Conservation (phyloP, 2,888 invertebrate species). For the Emmelina monodactyla region DNA sequence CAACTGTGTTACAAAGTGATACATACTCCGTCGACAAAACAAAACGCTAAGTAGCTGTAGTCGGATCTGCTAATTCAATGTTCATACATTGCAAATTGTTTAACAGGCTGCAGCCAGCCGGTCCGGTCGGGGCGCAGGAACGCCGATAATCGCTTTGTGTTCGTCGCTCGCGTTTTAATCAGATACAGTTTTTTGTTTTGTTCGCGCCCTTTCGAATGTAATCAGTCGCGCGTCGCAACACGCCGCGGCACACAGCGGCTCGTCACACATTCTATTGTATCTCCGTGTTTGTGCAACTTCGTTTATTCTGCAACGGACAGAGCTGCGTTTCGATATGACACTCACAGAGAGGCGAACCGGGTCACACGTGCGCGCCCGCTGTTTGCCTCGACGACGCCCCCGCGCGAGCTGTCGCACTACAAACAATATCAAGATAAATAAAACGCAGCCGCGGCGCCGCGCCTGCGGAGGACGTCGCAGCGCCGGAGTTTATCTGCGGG, state of each 20-base stretch:
- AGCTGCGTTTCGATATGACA: no score
- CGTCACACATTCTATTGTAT: no score
- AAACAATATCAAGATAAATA: no score
- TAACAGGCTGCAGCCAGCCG: no score
- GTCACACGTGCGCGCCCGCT: no score
- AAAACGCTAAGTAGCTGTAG: neutral
- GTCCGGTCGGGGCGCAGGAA: slow-evolving; percentile 17
- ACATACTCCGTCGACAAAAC: no score
- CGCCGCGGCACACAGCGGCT: slow-evolving; percentile 32
- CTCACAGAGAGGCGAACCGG: no score
- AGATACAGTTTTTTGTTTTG: slow-evolving; percentile 45
- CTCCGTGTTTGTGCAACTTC: no score
- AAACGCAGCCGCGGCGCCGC: neutral
- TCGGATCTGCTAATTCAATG: neutral
- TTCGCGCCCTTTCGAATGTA: slow-evolving; percentile 44
- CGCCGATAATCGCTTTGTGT: slow-evolving; percentile 57
- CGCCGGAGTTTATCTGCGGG: neutral
- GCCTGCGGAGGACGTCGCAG: neutral
- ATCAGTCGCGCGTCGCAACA: slow-evolving; percentile 48
- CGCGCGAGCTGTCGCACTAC: no score
- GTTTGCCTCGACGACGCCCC: no score
- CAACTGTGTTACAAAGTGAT: no score
- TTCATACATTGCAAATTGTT: slow-evolving; percentile 1
- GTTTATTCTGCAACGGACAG: no score
- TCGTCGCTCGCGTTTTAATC: slow-evolving; percentile 45